phyloP scores from a whole-genome alignment of 2,113 vertebrate genomes.

The Orientallactaga bullata region DNA sequence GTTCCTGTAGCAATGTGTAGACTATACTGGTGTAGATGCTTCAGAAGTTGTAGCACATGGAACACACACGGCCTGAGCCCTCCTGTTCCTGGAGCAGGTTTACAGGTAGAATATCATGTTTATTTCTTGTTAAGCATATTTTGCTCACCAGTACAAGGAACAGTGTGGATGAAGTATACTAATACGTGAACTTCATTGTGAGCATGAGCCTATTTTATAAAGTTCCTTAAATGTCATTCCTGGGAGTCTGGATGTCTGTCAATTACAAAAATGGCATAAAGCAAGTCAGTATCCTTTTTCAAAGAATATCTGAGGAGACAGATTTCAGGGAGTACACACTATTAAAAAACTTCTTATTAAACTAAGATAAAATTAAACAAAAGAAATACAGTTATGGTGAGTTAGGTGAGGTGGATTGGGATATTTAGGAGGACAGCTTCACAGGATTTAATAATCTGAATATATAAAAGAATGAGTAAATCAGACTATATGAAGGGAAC shows the following conservation, averaged over 20 bases:
- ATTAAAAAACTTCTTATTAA: neutral
- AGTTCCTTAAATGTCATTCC: neutral
- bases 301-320: neutral
- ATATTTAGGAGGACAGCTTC: neutral
- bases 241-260: too few species aligned
- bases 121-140: neutral
- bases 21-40: neutral
- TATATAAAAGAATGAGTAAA: neutral
- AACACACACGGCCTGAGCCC: neutral
- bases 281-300: neutral
- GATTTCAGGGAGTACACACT: neutral
- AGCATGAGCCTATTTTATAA: neutral
- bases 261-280: neutral
- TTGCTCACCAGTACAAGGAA: neutral
- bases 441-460: neutral
- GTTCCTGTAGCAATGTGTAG: neutral
- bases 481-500: neutral
- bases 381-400: neutral
- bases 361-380: neutral
- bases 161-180: neutral
- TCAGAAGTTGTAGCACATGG: neutral
- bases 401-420: neutral
- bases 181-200: neutral
- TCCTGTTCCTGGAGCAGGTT: neutral
- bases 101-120: neutral